A percentile compares a stretch with the other conserved stretches of the same genome.
phyloP scores from a whole-genome alignment of 2,888 invertebrate species.

The Oxytorus armatus region DNA sequence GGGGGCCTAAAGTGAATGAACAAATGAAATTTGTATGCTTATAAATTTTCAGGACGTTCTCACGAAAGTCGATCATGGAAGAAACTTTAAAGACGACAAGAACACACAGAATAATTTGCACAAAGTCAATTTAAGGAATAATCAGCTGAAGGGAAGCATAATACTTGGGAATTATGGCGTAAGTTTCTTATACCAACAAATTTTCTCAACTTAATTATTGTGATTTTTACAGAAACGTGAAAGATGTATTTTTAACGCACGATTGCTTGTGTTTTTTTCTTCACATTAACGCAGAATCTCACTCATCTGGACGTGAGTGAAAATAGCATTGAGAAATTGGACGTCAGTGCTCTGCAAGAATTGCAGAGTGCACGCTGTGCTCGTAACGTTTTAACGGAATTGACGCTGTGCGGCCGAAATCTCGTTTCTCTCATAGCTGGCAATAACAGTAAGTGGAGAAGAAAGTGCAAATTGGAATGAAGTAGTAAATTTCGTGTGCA shows the following conservation, averaged over 20 bases:
- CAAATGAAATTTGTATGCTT: neutral
- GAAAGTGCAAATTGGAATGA: no score
- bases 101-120: conserved; percentile 84
- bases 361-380: conserved; percentile 92
- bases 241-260: neutral
- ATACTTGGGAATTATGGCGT: conserved; percentile 90
- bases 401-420: conserved; percentile 91
- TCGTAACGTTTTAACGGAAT: conserved; percentile 90
- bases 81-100: conserved; percentile 77
- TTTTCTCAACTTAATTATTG: conserved; percentile 1
- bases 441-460: conserved; percentile 89
- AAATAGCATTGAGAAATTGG: conserved; percentile 93
- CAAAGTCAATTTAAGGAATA: conserved; percentile 91
- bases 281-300: conserved; percentile 90
- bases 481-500: no score
- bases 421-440: conserved; percentile 92
- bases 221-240: conserved; percentile 17
- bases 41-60: conserved; percentile 69
- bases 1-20: neutral
- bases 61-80: conserved; percentile 77
- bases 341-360: conserved; percentile 91
- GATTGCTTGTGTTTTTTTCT: conserved; percentile 56
- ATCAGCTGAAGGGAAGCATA: conserved; percentile 92
- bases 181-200: conserved; percentile 11
- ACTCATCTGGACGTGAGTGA: conserved; percentile 93